Conservation (phyloP, 2,888 invertebrate genomes). For the Colletes collaris region DNA sequence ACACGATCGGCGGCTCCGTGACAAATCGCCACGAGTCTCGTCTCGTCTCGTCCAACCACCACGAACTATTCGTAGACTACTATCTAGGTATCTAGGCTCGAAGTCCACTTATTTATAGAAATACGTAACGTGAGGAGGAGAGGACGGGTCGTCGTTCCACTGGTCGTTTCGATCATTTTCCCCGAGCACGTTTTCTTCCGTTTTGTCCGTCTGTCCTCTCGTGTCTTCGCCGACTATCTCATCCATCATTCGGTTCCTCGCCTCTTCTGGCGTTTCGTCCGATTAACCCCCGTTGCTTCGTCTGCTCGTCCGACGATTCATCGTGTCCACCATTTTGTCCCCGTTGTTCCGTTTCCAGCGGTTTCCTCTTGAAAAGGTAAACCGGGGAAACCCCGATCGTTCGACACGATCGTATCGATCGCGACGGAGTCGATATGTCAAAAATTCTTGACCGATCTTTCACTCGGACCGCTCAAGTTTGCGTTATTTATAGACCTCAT, state of each 20-base stretch:
- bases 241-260: background rate
- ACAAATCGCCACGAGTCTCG: constrained; percentile 75
- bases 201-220: constrained; percentile 1
- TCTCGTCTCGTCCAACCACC: constrained; percentile 68
- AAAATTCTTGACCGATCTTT: constrained; percentile 19
- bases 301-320: background rate
- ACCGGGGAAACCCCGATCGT: no score
- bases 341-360: background rate
- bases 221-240: background rate
- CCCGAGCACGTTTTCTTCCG: constrained; percentile 23
- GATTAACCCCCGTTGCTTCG: background rate
- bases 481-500: constrained; percentile 50
- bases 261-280: background rate
- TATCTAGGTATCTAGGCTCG: constrained; percentile 83
- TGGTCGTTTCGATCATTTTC: constrained; percentile 57
- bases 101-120: constrained; percentile 82
- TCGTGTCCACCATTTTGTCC: constrained; percentile 18
- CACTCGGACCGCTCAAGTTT: constrained; percentile 18
- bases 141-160: constrained; percentile 64
- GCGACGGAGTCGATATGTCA: background rate
- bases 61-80: constrained; percentile 81
- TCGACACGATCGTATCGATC: background rate
- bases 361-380: no score
- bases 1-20: constrained; percentile 51
- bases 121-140: constrained; percentile 82